Evolutionary conservation across 1,140 invertebrate genomes (phyloP).

Genomic region (Leptinotarsa defecta): DNA sequence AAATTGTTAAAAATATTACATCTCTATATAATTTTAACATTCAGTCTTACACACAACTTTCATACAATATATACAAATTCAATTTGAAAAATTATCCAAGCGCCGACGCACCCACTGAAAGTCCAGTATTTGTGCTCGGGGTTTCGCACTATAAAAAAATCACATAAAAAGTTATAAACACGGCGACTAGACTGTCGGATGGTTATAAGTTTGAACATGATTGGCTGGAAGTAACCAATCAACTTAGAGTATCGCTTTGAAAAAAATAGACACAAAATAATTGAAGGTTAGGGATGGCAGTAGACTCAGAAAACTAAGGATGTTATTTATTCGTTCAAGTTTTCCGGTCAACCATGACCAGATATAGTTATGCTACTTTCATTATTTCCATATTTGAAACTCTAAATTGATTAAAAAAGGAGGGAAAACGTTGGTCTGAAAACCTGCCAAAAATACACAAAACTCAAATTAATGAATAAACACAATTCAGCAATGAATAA

Average conservation of each 20-base stretch:
- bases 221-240: conserved; percentile 10
- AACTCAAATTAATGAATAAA: not conserved
- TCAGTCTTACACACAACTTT: conserved; percentile 39
- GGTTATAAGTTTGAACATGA: conserved; percentile 38
- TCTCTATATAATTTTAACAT: conserved; percentile 35
- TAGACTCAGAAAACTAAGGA: not conserved
- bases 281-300: not conserved
- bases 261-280: conserved; percentile 4
- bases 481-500: not conserved
- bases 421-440: not conserved
- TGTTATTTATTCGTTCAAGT: conserved; percentile 6
- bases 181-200: conserved; percentile 36
- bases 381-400: not conserved
- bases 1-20: conserved; percentile 39
- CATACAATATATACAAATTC: conserved; percentile 48
- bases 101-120: conserved; percentile 33
- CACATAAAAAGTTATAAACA: conserved; percentile 44
- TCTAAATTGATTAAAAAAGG: not conserved
- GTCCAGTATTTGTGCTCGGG: conserved; percentile 38
- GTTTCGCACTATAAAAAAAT: conserved; percentile 29
- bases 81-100: conserved; percentile 42
- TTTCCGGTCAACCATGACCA: conserved; percentile 1
- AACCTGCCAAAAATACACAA: not conserved
- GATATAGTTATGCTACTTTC: not conserved
- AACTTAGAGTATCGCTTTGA: not conserved